phyloP scores from a whole-genome alignment of 2,113 vertebrate genomes.

The Gymnorhina tibicen region DNA sequence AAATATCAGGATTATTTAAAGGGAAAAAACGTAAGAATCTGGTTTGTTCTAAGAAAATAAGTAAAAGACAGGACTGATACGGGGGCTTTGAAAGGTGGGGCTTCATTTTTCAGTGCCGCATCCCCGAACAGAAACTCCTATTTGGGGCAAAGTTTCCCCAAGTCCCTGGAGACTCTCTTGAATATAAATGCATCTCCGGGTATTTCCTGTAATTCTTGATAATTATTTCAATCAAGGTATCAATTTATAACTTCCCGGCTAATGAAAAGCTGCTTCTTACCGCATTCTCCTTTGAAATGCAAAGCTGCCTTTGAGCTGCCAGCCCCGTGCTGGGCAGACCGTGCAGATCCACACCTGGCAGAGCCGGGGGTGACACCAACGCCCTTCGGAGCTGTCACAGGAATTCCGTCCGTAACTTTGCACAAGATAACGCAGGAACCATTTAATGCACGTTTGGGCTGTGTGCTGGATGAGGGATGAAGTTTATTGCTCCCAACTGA shows the following conservation, averaged over 20 bases:
- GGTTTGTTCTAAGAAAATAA: neutral
- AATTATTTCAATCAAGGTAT: conserved; percentile 64
- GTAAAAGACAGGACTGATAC: neutral
- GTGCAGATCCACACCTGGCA: conserved; percentile 14
- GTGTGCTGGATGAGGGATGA: accelerated
- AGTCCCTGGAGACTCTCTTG: neutral
- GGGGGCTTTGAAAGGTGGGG: neutral
- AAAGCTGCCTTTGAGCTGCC: conserved; percentile 25
- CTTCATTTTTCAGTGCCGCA: neutral
- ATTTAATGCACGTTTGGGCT: accelerated
- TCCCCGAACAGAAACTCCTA: neutral
- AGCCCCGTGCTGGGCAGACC: conserved; percentile 38
- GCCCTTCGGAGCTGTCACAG: neutral
- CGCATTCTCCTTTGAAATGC: neutral
- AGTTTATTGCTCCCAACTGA: neutral
- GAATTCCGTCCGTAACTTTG: accelerated
- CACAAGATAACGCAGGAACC: accelerated
- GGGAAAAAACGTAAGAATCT: neutral
- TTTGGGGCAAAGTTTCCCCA: neutral
- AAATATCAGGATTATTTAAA: neutral
- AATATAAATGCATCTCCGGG: conserved; percentile 1
- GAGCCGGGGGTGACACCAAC: neutral
- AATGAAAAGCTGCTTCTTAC: conserved; percentile 22
- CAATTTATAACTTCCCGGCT: conserved; percentile 54
- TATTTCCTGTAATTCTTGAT: conserved; percentile 56